These are phyloP conservation scores for Osmoderma eremita DNA, from an alignment of 2,888 invertebrate genomes.

Conservation along the genomic window DNA sequence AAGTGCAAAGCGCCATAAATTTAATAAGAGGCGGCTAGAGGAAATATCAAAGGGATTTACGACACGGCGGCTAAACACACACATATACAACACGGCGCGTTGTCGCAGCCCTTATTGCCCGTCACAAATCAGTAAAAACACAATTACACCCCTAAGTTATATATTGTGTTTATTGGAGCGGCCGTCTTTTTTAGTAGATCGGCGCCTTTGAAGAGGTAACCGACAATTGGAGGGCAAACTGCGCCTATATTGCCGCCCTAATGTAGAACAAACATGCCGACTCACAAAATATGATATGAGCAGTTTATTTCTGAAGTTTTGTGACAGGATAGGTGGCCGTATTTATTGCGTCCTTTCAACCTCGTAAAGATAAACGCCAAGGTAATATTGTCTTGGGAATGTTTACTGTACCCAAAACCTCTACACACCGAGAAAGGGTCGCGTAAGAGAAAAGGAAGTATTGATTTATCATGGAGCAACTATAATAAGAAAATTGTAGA, in stretches of 20 bases:
- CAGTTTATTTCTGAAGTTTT: neutral
- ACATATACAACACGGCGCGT: constrained; percentile 18
- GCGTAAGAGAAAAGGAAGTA: too few relatives aligned
- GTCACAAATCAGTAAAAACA: constrained; percentile 58
- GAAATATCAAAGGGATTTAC: constrained; percentile 55
- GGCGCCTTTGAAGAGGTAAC: constrained; percentile 56
- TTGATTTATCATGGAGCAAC: too few relatives aligned
- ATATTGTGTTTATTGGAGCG: constrained; percentile 55
- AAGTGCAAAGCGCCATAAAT: constrained; percentile 57
- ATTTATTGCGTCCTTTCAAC: neutral
- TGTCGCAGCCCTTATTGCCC: constrained; percentile 50
- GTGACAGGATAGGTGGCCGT: neutral
- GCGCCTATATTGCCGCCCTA: constrained; percentile 45
- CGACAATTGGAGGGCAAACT: constrained; percentile 52
- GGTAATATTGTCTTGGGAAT: too few relatives aligned
- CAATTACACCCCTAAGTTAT: constrained; percentile 56
- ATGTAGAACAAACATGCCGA: constrained; percentile 9
- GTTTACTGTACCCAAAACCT: too few relatives aligned
- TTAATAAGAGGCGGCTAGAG: constrained; percentile 55
- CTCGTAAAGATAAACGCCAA: too few relatives aligned
- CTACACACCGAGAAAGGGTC: too few relatives aligned
- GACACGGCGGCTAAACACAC: constrained; percentile 28
- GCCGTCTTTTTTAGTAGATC: constrained; percentile 43
- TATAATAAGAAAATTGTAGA: too few relatives aligned
- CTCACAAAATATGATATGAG: constrained; percentile 5